These are phyloP conservation scores for Apotomis turbidana DNA, from an alignment of 2,888 invertebrate genomes.

Conservation along the genomic window DNA sequence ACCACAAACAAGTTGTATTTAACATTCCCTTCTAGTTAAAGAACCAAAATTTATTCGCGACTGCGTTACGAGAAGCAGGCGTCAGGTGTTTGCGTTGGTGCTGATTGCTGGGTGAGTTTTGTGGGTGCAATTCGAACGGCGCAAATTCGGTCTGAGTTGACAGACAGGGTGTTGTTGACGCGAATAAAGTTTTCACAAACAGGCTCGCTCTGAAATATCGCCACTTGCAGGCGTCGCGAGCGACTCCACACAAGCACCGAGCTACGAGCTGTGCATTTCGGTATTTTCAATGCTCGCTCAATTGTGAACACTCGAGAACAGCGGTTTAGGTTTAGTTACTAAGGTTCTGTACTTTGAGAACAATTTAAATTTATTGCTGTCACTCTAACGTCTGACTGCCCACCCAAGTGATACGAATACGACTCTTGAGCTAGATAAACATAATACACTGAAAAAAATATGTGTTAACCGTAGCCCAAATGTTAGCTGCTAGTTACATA, in stretches of 20 bases:
- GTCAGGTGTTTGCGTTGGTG: slow-evolving; percentile 47
- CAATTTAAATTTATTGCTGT: no score
- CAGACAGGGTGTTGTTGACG: slow-evolving; percentile 66
- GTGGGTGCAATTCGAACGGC: slow-evolving; percentile 53
- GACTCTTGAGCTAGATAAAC: no score
- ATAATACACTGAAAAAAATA: no score
- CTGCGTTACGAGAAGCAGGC: slow-evolving; percentile 26
- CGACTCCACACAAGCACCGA: slow-evolving; percentile 56
- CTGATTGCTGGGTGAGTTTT: slow-evolving; percentile 52
- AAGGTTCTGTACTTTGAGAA: no score
- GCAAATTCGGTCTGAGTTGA: slow-evolving; percentile 60
- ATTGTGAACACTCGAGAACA: not conserved
- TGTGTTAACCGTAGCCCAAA: no score
- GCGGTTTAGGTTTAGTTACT: not conserved
- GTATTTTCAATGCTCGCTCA: slow-evolving; percentile 36
- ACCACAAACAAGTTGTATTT: slow-evolving; percentile 26
- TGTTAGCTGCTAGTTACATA: no score
- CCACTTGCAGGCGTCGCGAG: slow-evolving; percentile 73
- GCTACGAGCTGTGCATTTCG: slow-evolving; percentile 50
- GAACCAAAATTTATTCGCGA: slow-evolving; percentile 35
- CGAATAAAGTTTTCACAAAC: slow-evolving; percentile 74
- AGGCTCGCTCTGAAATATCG: slow-evolving; percentile 63
- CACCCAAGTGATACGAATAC: no score
- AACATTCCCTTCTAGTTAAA: slow-evolving; percentile 33
- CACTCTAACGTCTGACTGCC: no score